A percentile compares a stretch with the other conserved stretches of the same genome.
These are phyloP conservation scores for Myrmecophaga tridactyla DNA, from an alignment of 2,113 vertebrate genomes.

Conservation along the genomic window DNA sequence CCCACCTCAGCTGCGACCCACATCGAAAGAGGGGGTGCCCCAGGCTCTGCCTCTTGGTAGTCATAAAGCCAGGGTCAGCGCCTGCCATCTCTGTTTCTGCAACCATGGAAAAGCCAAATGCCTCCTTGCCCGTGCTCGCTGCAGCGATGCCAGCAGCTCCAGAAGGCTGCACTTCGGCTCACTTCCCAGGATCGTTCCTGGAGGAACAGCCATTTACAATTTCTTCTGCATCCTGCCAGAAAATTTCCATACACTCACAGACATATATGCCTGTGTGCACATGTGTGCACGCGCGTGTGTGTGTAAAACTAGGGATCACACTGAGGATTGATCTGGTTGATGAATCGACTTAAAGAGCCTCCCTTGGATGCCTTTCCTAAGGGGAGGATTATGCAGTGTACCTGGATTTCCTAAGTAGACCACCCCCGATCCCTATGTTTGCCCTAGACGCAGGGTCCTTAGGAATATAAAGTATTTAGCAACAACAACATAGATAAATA, in stretches of 20 bases:
- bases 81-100: not conserved
- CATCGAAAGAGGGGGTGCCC: not conserved
- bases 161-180: not conserved
- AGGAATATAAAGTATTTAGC: not conserved
- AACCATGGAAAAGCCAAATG: not conserved
- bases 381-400: not conserved
- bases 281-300: not conserved
- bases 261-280: not conserved
- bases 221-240: not conserved
- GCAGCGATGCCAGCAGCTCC: not conserved
- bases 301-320: not conserved
- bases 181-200: not conserved
- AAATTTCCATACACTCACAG: not conserved
- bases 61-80: not conserved
- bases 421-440: not conserved
- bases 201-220: not conserved
- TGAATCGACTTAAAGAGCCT: not conserved
- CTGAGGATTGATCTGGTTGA: not conserved
- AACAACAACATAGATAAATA: not conserved
- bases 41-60: not conserved
- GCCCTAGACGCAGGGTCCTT: not conserved
- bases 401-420: not conserved
- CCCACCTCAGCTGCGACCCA: not conserved
- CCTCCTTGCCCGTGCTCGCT: not conserved
- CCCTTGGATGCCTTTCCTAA: not conserved